Base-by-base conservation (phyloP, 2,113 vertebrate genomes). In the Herpetotheres cachinnans region DNA sequence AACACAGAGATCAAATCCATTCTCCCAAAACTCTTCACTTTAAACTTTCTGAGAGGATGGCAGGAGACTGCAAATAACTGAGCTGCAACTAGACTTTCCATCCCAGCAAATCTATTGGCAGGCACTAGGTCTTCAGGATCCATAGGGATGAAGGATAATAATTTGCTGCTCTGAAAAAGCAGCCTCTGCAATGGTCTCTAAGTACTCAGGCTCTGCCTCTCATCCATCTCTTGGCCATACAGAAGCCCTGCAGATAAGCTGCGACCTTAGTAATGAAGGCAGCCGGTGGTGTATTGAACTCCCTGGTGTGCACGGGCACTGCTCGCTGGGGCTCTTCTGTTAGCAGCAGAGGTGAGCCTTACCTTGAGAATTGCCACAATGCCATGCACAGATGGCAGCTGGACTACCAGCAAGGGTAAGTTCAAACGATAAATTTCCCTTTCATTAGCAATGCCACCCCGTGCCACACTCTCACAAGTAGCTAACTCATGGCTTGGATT, bases 181-280 rank as follows among this genome's bases (percentile, higher is more conserved):
- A 62, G 17, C 17, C 5, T 79, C 17, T 74, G 55, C 71, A 74
- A 79, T 6, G 4, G 3, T 34, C 5, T 42, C 9, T 26, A 18
- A 46, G 17, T 40, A 44, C 19, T 61, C 22, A 47, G 11, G 6
- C 6, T 78, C 30, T 73, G 46, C 9, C 4, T 65, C 9, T 30
- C 18, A 34, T 16, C 16, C 12, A 25, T 17, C 21, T 30, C 17
- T 5, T 62, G 24, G 9, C 7, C 19, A 15, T 55, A 21, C 0
- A 69, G 11, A 15, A 47, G 26, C 7, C 26, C 38, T 30, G 11
- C 3, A 82, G 27, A 34, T 7, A 55, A 32, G 3, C 24, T 22
- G 11, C 0, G 2, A 16, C 7, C 1, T 66, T 29, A 26, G 13
- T 17, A 49, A 49, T 6, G 34, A 36, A 44, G 36, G 6, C 8